Conservation (phyloP, 2,113 vertebrate genomes). For the Lates calcarifer region DNA sequence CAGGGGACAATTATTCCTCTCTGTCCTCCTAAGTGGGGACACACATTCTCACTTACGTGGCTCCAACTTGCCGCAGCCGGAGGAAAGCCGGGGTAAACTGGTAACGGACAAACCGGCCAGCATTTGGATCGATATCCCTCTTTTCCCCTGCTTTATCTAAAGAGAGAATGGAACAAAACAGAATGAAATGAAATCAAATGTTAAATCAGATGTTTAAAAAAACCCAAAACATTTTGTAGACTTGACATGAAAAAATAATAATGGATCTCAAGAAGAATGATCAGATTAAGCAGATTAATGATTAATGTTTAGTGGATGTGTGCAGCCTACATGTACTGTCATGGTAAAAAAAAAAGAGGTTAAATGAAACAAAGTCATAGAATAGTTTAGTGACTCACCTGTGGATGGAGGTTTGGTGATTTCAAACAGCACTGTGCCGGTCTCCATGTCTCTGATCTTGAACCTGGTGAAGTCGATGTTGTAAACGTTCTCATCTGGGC, state of each 20-base stretch:
- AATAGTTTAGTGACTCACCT: constrained; percentile 73
- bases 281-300: no score
- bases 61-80: constrained; percentile 95
- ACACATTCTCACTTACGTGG: constrained; percentile 90
- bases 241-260: no score
- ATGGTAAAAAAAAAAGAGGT: not conserved
- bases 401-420: constrained; percentile 95
- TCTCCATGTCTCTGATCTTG: constrained; percentile 99
- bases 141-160: constrained; percentile 88
- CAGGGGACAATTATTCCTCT: not conserved
- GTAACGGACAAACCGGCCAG: constrained; percentile 95
- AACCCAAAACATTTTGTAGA: no score
- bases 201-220: no score
- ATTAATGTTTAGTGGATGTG: not conserved
- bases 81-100: constrained; percentile 98
- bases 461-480: constrained; percentile 98
- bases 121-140: constrained; percentile 92
- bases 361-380: not conserved
- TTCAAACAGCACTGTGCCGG: constrained; percentile 95
- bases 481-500: constrained; percentile 94
- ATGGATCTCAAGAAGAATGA: no score
- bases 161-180: not conserved
- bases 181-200: not conserved
- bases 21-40: not conserved
- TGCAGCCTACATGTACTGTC: not conserved